Conservation (phyloP, 1,140 invertebrate species). For the Cepaea nemoralis region DNA sequence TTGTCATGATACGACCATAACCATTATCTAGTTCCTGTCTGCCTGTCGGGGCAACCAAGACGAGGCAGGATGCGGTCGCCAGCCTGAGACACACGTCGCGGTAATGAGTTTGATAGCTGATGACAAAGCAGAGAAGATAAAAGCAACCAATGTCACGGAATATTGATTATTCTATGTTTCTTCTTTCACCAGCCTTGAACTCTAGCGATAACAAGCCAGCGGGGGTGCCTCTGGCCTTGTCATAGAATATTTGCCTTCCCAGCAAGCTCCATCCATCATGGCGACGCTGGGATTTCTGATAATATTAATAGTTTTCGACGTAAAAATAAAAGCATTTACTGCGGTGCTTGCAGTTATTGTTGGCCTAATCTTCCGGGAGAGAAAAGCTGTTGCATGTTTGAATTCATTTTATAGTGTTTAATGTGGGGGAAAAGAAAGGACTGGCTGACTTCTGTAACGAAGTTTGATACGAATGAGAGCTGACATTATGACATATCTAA, state of each 20-base stretch:
- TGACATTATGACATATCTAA: too few relatives aligned
- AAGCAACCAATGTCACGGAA: not conserved
- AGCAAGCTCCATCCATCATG: not conserved
- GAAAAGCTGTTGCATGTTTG: too few relatives aligned
- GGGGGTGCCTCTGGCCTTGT: not conserved
- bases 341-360: too few relatives aligned
- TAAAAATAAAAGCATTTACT: too few relatives aligned
- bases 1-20: not conserved
- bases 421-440: too few relatives aligned
- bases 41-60: not conserved
- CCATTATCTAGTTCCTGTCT: not conserved
- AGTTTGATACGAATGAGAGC: too few relatives aligned
- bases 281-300: not conserved
- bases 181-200: not conserved
- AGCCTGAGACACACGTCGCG: not conserved
- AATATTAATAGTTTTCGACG: not conserved
- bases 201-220: not conserved
- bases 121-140: not conserved
- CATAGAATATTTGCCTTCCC: not conserved
- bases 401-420: too few relatives aligned
- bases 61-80: not conserved
- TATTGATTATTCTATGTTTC: not conserved
- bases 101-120: constrained; percentile 1
- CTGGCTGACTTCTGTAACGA: too few relatives aligned
- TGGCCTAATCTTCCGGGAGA: too few relatives aligned